These are phyloP conservation scores for Marmota monax DNA, from an alignment of 2,113 vertebrate species.

Conservation along the genomic window DNA sequence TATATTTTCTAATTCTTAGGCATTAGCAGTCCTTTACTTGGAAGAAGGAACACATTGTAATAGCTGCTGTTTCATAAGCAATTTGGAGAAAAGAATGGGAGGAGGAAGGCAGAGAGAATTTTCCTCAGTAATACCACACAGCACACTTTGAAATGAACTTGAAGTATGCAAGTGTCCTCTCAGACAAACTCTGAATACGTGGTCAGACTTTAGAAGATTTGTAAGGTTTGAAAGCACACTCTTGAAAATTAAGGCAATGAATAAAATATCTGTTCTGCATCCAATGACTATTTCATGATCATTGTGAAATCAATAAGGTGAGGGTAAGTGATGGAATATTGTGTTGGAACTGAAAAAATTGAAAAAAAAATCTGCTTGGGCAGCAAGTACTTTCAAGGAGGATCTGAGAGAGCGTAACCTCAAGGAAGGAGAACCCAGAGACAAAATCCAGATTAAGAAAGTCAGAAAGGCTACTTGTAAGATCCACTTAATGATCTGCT, in stretches of 20 bases:
- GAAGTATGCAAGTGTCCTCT: not conserved
- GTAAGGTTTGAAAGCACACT: not conserved
- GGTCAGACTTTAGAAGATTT: not conserved
- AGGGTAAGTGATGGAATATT: not conserved
- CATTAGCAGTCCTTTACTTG: not conserved
- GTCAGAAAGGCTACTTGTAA: not conserved
- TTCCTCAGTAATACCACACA: not conserved
- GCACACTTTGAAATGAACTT: not conserved
- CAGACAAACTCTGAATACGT: not conserved
- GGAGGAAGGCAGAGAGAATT: not conserved
- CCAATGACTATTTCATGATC: constrained; percentile 72
- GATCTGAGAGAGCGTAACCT: not conserved
- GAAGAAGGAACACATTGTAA: not conserved
- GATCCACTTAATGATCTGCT: not conserved
- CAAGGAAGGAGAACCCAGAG: not conserved
- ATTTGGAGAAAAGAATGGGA: not conserved
- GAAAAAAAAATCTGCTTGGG: constrained; percentile 25
- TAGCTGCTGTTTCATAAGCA: not conserved
- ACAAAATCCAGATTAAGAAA: not conserved
- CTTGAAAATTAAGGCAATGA: constrained; percentile 15
- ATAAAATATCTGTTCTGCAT: not conserved
- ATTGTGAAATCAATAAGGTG: not conserved
- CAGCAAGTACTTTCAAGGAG: constrained; percentile 32
- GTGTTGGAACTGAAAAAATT: constrained; percentile 1
- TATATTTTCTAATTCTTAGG: not conserved